These are phyloP conservation scores for Timema cristinae DNA, from an alignment of 2,888 invertebrate species.

Conservation along the genomic window DNA sequence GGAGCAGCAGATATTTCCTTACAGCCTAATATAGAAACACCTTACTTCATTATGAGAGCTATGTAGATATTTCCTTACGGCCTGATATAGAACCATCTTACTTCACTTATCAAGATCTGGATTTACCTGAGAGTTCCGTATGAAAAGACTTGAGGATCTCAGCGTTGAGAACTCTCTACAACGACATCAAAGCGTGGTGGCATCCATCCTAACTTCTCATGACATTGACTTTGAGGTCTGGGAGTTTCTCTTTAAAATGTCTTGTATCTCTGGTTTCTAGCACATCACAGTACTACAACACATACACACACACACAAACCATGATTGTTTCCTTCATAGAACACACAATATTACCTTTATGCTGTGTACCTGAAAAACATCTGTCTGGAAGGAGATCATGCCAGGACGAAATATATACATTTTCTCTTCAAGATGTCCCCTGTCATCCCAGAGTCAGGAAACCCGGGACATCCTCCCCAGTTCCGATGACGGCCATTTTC, in stretches of 20 bases:
- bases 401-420: conserved; percentile 64
- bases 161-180: conserved; percentile 66
- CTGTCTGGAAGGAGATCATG: conserved; percentile 73
- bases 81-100: too few relatives aligned
- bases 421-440: conserved; percentile 46
- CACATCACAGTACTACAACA: conserved; percentile 69
- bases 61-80: too few relatives aligned
- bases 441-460: conserved; percentile 33
- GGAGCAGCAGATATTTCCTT: too few relatives aligned
- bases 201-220: conserved; percentile 75
- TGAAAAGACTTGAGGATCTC: too few relatives aligned
- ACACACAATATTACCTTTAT: conserved; percentile 16
- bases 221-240: conserved; percentile 59
- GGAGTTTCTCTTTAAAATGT: conserved; percentile 64
- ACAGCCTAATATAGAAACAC: too few relatives aligned
- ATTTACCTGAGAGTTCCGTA: too few relatives aligned
- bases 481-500: conserved; percentile 37
- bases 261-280: conserved; percentile 73
- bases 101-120: too few relatives aligned
- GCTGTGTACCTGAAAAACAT: conserved; percentile 73
- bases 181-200: conserved; percentile 62
- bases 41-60: too few relatives aligned
- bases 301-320: conserved; percentile 4
- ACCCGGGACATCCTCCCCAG: conserved; percentile 23
- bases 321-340: background rate